Evolutionary conservation across 1,140 invertebrate genomes (phyloP).

Genomic region (Sweltsa coloradensis): DNA sequence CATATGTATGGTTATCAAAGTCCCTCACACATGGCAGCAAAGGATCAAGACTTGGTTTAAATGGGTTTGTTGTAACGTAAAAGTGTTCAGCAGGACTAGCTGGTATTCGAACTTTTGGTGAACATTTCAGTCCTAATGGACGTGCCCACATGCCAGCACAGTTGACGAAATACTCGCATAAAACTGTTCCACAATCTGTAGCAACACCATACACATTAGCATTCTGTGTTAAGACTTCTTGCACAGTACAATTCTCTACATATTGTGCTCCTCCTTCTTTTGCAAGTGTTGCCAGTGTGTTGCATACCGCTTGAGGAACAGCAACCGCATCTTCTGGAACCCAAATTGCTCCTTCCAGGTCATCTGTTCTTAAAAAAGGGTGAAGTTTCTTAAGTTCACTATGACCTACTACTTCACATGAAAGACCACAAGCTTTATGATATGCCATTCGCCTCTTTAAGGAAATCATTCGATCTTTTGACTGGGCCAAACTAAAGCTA

Average conservation of each 20-base stretch:
- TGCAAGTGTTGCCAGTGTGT: conserved; percentile 43
- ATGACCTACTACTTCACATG: conserved; percentile 34
- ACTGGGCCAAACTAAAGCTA: conserved; percentile 57
- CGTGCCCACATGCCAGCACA: conserved; percentile 63
- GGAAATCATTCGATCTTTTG: conserved; percentile 52
- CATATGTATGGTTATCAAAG: conserved; percentile 53
- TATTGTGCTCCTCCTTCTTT: conserved; percentile 43
- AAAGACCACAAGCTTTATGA: conserved; percentile 38
- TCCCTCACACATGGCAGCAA: conserved; percentile 47
- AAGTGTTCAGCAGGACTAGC: conserved; percentile 58
- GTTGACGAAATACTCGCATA: conserved; percentile 62
- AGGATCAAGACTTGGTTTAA: conserved; percentile 28
- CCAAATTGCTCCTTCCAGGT: conserved; percentile 59
- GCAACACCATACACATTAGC: conserved; percentile 41
- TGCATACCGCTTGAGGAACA: conserved; percentile 46
- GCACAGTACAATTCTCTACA: conserved; percentile 44
- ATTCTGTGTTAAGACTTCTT: conserved; percentile 44
- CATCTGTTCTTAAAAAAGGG: conserved; percentile 49
- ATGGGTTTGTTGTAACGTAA: conserved; percentile 41
- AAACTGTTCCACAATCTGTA: conserved; percentile 43
- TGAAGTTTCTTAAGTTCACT: conserved; percentile 35
- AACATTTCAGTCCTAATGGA: conserved; percentile 46
- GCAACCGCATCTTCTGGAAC: conserved; percentile 61
- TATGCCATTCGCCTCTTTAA: conserved; percentile 45
- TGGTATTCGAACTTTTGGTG: conserved; percentile 50